Evolutionary conservation across 2,113 vertebrate species (phyloP).

Genomic region (Pterophyllum scalare): DNA sequence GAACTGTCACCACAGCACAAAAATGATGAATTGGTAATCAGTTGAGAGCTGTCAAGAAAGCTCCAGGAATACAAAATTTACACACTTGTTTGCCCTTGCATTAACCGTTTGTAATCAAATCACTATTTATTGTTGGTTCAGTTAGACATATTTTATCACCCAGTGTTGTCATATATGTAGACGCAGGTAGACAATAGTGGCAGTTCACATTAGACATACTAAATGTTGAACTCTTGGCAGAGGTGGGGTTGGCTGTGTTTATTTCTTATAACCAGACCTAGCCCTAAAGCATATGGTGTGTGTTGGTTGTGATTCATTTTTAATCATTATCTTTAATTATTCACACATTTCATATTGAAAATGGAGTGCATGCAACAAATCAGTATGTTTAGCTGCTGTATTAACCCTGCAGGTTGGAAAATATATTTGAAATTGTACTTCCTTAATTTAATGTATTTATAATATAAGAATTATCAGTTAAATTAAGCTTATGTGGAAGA

Average conservation of each 20-base stretch:
- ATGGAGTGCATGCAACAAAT: constrained; percentile 46
- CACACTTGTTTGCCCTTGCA: constrained; percentile 80
- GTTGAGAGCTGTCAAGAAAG: constrained; percentile 82
- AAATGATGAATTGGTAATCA: constrained; percentile 85
- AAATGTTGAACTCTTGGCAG: constrained; percentile 29
- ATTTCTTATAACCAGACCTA: constrained; percentile 34
- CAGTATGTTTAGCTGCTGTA: constrained; percentile 41
- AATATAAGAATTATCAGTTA: not conserved
- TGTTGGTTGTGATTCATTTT: constrained; percentile 70
- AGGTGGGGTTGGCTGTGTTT: constrained; percentile 45
- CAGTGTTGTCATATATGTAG: constrained; percentile 55
- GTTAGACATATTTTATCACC: constrained; percentile 70
- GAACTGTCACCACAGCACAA: constrained; percentile 74
- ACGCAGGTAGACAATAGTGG: constrained; percentile 52
- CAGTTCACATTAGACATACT: constrained; percentile 36
- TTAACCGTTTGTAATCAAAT: constrained; percentile 83
- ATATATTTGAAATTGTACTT: not conserved
- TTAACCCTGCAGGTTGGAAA: constrained; percentile 5
- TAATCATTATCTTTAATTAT: constrained; percentile 74
- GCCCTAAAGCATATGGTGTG: constrained; percentile 47
- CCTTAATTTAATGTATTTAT: not conserved
- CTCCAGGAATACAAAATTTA: constrained; percentile 78
- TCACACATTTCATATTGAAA: constrained; percentile 66
- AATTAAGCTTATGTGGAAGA: constrained; percentile 19
- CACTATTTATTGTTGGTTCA: constrained; percentile 76